phyloP scores from a whole-genome alignment of 2,888 invertebrate species.

The Tridacna crocea region DNA sequence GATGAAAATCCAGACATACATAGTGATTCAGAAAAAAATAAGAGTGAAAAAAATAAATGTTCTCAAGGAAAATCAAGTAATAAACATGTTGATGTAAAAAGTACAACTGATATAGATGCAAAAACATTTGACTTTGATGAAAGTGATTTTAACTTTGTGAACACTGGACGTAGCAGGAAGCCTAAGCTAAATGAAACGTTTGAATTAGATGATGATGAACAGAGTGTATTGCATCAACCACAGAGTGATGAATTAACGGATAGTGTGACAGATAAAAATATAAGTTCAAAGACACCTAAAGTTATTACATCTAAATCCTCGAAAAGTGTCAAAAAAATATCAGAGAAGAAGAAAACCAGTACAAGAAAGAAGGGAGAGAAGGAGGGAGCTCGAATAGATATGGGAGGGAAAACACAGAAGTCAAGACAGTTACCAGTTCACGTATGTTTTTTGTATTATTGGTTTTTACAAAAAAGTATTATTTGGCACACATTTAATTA shows the following conservation, averaged over 20 bases:
- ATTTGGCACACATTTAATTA: no score
- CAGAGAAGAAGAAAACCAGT: not conserved
- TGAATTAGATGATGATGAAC: not conserved
- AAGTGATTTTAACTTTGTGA: constrained; percentile 21
- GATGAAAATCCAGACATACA: not conserved
- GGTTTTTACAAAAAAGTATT: no score
- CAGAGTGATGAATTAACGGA: not conserved
- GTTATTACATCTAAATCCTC: not conserved
- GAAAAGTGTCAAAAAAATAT: constrained; percentile 4
- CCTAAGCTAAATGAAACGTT: constrained; percentile 10
- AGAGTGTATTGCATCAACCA: not conserved
- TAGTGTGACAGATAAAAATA: not conserved
- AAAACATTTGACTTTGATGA: constrained; percentile 5
- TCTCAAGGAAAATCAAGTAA: not conserved
- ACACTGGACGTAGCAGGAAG: not conserved
- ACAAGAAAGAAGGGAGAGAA: not conserved
- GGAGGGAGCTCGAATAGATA: not conserved
- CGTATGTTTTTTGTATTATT: not conserved
- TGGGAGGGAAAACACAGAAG: not conserved
- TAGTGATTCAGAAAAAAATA: not conserved
- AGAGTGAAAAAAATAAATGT: not conserved
- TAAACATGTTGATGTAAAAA: constrained; percentile 1
- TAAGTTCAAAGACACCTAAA: constrained; percentile 4
- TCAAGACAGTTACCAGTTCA: constrained; percentile 1
- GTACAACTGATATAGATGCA: not conserved